Percentiles rank a stretch among this genome's conserved stretches.
Evolutionary conservation across 2,113 vertebrate species (phyloP).

Genomic region (Carassius carassius): DNA sequence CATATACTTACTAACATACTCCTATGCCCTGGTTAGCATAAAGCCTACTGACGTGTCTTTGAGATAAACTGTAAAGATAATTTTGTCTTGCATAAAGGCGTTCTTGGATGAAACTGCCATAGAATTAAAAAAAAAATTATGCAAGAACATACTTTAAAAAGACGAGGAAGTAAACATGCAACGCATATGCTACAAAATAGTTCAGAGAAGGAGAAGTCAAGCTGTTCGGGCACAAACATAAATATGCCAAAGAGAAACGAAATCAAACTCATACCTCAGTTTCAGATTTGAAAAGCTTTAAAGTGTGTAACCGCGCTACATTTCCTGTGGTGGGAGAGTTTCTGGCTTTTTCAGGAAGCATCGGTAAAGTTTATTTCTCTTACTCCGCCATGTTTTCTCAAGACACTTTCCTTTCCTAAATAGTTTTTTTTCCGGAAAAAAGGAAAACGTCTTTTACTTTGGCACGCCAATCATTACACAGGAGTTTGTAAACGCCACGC

Average conservation of each 20-base stretch:
- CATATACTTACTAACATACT: background rate
- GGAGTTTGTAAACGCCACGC: slow-evolving; percentile 26
- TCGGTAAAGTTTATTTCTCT: background rate
- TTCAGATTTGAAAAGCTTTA: slow-evolving; percentile 14
- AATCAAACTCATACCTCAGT: slow-evolving; percentile 26
- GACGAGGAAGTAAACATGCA: background rate
- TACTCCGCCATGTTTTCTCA: slow-evolving; percentile 54
- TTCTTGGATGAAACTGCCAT: background rate
- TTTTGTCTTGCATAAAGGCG: background rate
- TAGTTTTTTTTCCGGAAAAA: background rate
- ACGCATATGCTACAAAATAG: background rate
- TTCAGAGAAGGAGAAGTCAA: background rate
- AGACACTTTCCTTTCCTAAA: slow-evolving; percentile 25
- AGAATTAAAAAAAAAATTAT: background rate
- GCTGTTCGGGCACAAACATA: background rate
- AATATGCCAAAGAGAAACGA: background rate
- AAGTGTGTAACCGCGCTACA: background rate
- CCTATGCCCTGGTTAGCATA: background rate
- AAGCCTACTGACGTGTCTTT: background rate
- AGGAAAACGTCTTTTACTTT: background rate
- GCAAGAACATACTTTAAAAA: too few relatives aligned
- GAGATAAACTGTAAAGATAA: background rate
- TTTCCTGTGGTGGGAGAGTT: background rate
- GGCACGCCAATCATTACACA: slow-evolving; percentile 33
- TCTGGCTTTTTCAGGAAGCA: background rate